These are phyloP conservation scores for Holothuria leucospilota DNA, from an alignment of 53 echinoderm and acorn worm species.

Conservation along the genomic window DNA sequence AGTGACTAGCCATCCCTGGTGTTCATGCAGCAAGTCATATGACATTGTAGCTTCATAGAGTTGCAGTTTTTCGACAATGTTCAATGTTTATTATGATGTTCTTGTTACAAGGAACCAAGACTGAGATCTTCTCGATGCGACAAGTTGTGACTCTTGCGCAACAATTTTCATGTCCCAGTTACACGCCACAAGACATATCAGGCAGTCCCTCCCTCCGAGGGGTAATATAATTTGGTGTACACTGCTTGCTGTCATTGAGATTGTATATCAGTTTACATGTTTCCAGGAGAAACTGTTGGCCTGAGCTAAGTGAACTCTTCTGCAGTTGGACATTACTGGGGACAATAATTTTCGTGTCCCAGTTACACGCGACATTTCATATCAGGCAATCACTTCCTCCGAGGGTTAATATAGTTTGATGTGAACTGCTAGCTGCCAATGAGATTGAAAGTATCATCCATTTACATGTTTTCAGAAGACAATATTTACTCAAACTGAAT, in stretches of 20 bases:
- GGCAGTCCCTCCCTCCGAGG: slow-evolving; percentile 9
- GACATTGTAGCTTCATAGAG: slow-evolving; percentile 19
- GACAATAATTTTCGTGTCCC: slow-evolving; percentile 16
- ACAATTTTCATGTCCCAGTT: slow-evolving; percentile 19
- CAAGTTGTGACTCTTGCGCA: slow-evolving; percentile 15
- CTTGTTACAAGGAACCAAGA: slow-evolving; percentile 10
- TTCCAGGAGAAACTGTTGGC: slow-evolving; percentile 22
- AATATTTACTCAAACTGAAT: slow-evolving; percentile 7
- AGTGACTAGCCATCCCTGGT: slow-evolving; percentile 8
- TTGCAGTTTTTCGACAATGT: slow-evolving; percentile 16
- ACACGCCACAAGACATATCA: not conserved
- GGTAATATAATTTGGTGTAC: slow-evolving; percentile 15
- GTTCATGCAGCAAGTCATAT: slow-evolving; percentile 22
- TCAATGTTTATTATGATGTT: too few species aligned
- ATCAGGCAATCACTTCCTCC: slow-evolving; percentile 16
- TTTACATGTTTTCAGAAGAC: slow-evolving; percentile 6
- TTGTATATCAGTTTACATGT: slow-evolving; percentile 19
- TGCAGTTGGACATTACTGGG: slow-evolving; percentile 19
- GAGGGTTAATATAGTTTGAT: slow-evolving; percentile 19
- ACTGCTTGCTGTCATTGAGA: slow-evolving; percentile 22
- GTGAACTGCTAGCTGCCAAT: slow-evolving; percentile 7
- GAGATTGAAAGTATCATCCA: slow-evolving; percentile 16
- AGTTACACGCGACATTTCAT: slow-evolving; percentile 16
- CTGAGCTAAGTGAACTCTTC: slow-evolving; percentile 7
- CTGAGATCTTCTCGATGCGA: slow-evolving; percentile 5